Conservation (phyloP, 2,888 invertebrate genomes). For the Neoaliturus tenellus region DNA sequence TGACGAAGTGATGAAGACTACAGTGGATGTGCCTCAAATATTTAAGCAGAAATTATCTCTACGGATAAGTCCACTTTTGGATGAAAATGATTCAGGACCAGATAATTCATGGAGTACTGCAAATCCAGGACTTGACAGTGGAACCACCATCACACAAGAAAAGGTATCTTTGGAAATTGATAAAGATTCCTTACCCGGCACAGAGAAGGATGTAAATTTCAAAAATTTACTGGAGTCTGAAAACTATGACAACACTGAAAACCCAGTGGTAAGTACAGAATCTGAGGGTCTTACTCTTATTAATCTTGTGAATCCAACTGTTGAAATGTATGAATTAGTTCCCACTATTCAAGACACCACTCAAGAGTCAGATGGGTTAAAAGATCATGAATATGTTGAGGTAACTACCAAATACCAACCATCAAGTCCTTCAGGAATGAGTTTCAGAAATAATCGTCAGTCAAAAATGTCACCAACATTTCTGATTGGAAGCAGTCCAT, state of each 20-base stretch:
- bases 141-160: not conserved
- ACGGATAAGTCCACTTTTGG: not conserved
- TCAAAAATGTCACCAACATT: constrained; percentile 40
- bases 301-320: constrained; percentile 9
- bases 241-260: not conserved
- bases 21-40: not conserved
- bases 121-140: not conserved
- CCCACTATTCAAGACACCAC: not conserved
- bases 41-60: not conserved
- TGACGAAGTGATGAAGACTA: not conserved
- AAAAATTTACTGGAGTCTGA: not conserved
- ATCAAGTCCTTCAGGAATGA: not conserved
- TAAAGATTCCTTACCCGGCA: not conserved
- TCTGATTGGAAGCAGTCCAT: not conserved
- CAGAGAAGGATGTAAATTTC: not conserved
- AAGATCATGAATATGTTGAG: constrained; percentile 48
- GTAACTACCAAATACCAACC: constrained; percentile 44
- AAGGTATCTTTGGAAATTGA: not conserved
- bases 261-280: not conserved
- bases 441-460: constrained; percentile 28
- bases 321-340: not conserved
- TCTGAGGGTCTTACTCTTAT: not conserved
- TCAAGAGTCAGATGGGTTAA: not conserved
- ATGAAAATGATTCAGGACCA: not conserved
- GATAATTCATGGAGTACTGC: not conserved